Percentiles rank a stretch among this genome's conserved stretches.
These are phyloP conservation scores for Amphibalanus amphitrite DNA, from an alignment of 1,140 invertebrate genomes.

Conservation along the genomic window DNA sequence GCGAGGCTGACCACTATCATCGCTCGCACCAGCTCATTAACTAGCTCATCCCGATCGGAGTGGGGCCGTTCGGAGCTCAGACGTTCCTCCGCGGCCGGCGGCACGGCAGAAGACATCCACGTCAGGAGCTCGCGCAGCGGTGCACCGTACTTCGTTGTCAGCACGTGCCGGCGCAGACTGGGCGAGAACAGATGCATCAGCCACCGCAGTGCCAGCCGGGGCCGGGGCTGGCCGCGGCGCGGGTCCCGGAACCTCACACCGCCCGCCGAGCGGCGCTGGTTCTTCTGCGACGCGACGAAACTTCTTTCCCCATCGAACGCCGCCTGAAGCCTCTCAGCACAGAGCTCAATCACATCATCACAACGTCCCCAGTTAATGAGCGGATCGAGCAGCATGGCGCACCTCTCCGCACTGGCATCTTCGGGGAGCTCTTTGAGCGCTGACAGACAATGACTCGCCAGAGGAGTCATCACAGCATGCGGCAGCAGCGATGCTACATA, in stretches of 20 bases:
- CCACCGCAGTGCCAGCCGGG: background rate
- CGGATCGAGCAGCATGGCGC: background rate
- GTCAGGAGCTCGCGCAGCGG: background rate
- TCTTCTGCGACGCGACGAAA: slow-evolving; percentile 1
- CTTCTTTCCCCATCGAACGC: background rate
- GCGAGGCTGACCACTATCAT: background rate
- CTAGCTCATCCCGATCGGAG: background rate
- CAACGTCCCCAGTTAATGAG: background rate
- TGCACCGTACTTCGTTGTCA: background rate
- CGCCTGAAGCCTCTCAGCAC: background rate
- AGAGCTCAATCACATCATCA: slow-evolving; percentile 1
- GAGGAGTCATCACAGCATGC: background rate
- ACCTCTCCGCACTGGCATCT: background rate
- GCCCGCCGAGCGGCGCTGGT: background rate
- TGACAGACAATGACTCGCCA: background rate
- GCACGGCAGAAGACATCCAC: background rate
- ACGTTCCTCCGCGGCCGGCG: background rate
- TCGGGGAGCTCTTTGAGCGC: background rate
- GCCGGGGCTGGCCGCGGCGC: too few species aligned
- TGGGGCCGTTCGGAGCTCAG: background rate
- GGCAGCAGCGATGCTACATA: background rate
- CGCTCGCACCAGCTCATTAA: background rate
- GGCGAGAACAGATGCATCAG: background rate
- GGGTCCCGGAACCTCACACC: background rate
- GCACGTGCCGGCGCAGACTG: background rate